Conservation (phyloP, 1,140 invertebrate species). For the Teleopsis dalmanni region DNA sequence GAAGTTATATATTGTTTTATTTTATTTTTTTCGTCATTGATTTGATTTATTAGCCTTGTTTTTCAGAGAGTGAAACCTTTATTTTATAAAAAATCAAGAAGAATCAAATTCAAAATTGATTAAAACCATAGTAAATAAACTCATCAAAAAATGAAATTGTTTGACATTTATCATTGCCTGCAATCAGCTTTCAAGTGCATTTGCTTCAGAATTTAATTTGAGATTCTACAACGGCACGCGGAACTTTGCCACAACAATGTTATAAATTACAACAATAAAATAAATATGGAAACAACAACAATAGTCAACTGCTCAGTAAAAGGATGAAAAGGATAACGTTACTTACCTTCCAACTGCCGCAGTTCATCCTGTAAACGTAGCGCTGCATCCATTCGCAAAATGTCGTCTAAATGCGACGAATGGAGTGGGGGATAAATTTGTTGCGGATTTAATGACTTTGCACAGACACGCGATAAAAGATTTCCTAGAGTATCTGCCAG, state of each 20-base stretch:
- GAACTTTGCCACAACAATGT: neutral
- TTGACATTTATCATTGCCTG: no score
- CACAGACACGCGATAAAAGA: slow-evolving; percentile 72
- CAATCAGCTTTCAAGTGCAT: no score
- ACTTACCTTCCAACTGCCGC: slow-evolving; percentile 51
- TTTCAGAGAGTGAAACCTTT: no score
- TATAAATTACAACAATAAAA: neutral
- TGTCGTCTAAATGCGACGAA: slow-evolving; percentile 42
- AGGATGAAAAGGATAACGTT: neutral
- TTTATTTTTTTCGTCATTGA: no score
- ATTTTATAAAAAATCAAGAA: no score
- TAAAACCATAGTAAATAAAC: no score
- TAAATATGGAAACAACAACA: neutral
- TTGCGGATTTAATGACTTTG: slow-evolving; percentile 67
- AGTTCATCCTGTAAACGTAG: slow-evolving; percentile 51
- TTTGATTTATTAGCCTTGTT: no score
- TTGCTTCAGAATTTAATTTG: no score
- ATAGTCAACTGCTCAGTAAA: neutral
- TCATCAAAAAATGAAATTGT: no score
- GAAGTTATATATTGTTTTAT: no score
- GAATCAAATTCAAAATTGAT: no score
- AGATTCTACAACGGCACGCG: no score
- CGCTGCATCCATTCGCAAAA: slow-evolving; percentile 46
- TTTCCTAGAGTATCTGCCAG: slow-evolving; percentile 91
- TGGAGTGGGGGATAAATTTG: slow-evolving; percentile 62